Percentiles rank a stretch among this genome's conserved stretches.
These are phyloP conservation scores for Nasonia oneida DNA, from an alignment of 2,888 invertebrate genomes.

Conservation along the genomic window DNA sequence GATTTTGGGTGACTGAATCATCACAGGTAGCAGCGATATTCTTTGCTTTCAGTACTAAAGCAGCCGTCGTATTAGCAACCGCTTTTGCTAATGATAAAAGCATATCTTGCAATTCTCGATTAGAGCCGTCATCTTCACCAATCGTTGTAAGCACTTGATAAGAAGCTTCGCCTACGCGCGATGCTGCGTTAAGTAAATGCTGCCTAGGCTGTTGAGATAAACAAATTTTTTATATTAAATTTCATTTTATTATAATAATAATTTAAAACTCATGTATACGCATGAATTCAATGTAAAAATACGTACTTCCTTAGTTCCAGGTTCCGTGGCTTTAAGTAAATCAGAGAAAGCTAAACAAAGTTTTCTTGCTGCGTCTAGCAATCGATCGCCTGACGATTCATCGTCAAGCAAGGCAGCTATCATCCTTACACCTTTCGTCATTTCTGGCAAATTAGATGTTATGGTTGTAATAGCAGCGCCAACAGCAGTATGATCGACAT, in stretches of 20 bases:
- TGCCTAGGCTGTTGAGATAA: conserved; percentile 87
- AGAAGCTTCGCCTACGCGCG: conserved; percentile 97
- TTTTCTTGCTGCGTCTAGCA: conserved; percentile 94
- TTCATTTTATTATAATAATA: neutral
- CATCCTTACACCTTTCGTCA: conserved; percentile 96
- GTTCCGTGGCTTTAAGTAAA: conserved; percentile 96
- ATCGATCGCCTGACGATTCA: conserved; percentile 88
- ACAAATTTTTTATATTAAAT: conserved; percentile 32
- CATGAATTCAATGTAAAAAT: neutral
- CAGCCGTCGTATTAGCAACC: conserved; percentile 98
- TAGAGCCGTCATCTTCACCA: conserved; percentile 93
- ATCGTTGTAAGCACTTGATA: conserved; percentile 95
- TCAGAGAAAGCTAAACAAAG: conserved; percentile 97
- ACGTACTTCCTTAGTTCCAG: conserved; percentile 91
- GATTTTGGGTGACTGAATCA: conserved; percentile 89
- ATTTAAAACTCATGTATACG: neutral
- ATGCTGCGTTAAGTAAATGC: conserved; percentile 95
- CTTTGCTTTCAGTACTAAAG: conserved; percentile 96
- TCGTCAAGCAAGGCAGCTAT: conserved; percentile 97
- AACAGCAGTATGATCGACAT: conserved; percentile 96
- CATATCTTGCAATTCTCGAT: conserved; percentile 93
- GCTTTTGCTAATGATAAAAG: conserved; percentile 96
- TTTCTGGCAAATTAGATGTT: conserved; percentile 96
- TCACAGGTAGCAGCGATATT: conserved; percentile 95
- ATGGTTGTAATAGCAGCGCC: conserved; percentile 99